phyloP scores from a whole-genome alignment of 2,888 invertebrate species.

The Protophormia terraenovae region DNA sequence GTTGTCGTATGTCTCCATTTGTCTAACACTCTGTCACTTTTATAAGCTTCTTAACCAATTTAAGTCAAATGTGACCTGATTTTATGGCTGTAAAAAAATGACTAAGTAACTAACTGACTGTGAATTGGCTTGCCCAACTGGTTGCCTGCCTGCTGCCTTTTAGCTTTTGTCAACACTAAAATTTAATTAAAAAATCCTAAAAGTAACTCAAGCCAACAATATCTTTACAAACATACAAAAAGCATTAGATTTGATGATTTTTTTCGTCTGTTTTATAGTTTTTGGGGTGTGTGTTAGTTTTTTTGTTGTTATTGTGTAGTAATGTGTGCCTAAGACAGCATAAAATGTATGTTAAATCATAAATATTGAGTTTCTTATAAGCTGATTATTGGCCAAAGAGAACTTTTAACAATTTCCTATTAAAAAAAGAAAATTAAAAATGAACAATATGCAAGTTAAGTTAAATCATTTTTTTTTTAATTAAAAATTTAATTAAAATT shows the following conservation, averaged over 20 bases:
- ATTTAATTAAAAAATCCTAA: conserved; percentile 57
- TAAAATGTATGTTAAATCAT: conserved; percentile 38
- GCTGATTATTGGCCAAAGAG: conserved; percentile 37
- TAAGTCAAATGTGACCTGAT: conserved; percentile 66
- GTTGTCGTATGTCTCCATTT: conserved; percentile 42
- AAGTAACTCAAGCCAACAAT: conserved; percentile 5
- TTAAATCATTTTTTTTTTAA: background rate
- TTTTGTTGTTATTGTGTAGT: too few species aligned
- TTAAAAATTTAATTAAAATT: background rate
- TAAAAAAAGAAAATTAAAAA: background rate
- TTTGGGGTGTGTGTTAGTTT: conserved; percentile 29
- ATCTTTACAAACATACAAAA: background rate
- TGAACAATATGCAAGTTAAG: background rate
- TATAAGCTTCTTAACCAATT: conserved; percentile 64
- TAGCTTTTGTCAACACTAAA: conserved; percentile 54
- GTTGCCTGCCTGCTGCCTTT: conserved; percentile 13
- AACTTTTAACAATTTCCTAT: background rate
- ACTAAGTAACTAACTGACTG: background rate
- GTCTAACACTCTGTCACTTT: conserved; percentile 53
- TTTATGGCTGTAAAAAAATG: conserved; percentile 31
- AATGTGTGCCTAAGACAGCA: conserved; percentile 16
- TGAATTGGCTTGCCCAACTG: background rate
- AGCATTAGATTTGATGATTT: background rate
- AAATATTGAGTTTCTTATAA: conserved; percentile 50
- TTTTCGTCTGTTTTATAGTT: background rate